Conservation (phyloP, 2,797 vertebrate genomes). For the Gymnoscopelus microlampas region DNA sequence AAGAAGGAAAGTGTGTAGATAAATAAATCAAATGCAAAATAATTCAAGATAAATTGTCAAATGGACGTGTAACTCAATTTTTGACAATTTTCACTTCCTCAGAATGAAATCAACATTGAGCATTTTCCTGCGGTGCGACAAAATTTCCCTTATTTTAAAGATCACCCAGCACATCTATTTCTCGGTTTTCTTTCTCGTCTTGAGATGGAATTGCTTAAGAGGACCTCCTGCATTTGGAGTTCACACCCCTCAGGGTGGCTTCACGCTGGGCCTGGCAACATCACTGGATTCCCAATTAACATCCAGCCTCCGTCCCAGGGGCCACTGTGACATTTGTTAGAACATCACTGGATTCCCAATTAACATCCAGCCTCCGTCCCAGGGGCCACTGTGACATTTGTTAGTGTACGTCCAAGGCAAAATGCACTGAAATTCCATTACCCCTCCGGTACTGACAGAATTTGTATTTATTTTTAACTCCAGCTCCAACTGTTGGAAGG, state of each 20-base stretch:
- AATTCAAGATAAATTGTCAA: too few relatives aligned
- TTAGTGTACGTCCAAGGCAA: conserved; percentile 38
- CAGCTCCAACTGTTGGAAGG: too few relatives aligned
- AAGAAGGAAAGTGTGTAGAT: not conserved
- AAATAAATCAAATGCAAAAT: too few relatives aligned
- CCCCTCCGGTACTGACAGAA: conserved; percentile 62
- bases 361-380: conserved; percentile 78
- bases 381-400: conserved; percentile 64
- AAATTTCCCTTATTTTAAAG: not conserved
- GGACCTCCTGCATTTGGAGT: conserved; percentile 59
- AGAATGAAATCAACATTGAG: too few relatives aligned
- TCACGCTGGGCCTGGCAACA: conserved; percentile 75
- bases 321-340: conserved; percentile 63
- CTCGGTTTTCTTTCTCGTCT: conserved; percentile 41
- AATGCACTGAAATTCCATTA: conserved; percentile 69
- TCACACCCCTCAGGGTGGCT: conserved; percentile 76
- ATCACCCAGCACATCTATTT: conserved; percentile 41
- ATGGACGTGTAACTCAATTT: too few relatives aligned
- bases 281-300: conserved; percentile 80
- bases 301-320: conserved; percentile 72
- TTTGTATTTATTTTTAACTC: too few relatives aligned
- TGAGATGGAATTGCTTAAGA: conserved; percentile 53
- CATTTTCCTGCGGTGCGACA: too few relatives aligned
- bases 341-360: conserved; percentile 80
- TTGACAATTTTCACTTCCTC: too few relatives aligned